Conservation (phyloP, 2,113 vertebrate species). For the Pollimyrus isidori region DNA sequence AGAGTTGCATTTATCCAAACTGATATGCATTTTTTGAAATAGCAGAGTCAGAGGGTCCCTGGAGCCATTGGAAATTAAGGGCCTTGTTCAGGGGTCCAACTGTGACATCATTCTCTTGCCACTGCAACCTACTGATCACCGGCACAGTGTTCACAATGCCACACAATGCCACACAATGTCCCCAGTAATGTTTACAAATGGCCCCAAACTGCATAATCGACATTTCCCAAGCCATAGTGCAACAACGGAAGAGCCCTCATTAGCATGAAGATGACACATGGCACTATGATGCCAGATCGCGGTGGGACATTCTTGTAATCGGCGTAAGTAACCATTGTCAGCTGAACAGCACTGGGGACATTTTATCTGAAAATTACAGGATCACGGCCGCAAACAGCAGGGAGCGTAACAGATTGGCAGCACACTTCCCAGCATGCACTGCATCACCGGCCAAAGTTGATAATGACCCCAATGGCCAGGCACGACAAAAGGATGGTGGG, state of each 20-base stretch:
- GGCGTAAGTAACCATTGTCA: neutral
- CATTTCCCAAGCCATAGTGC: neutral
- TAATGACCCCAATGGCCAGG: neutral
- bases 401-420: neutral
- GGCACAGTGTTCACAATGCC: neutral
- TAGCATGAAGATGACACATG: constrained; percentile 5
- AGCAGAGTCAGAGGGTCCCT: no score
- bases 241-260: neutral
- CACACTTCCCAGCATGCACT: neutral
- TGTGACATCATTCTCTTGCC: neutral
- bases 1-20: no score
- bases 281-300: neutral
- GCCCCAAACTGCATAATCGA: neutral
- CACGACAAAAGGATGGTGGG: neutral
- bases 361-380: constrained; percentile 17
- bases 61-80: no score
- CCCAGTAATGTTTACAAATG: neutral
- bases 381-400: neutral
- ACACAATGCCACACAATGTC: neutral
- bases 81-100: neutral
- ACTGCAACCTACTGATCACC: neutral
- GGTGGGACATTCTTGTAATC: neutral
- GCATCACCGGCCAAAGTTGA: neutral
- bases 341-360: neutral
- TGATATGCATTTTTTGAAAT: no score